Evolutionary conservation across 2,113 vertebrate genomes (phyloP).

Genomic region (Ictalurus furcatus): DNA sequence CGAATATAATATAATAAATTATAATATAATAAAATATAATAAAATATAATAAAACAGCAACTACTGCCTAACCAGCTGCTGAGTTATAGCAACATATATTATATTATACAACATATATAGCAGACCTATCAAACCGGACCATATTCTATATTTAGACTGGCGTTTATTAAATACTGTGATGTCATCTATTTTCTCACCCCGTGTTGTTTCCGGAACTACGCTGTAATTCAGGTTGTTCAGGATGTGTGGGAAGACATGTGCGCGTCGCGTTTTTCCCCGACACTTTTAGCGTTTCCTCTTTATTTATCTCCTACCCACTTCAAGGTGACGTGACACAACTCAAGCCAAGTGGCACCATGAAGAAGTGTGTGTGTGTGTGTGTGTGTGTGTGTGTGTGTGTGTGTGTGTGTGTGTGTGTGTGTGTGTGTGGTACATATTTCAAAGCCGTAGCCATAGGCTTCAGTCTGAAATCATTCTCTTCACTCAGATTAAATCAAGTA

Average conservation of each 20-base stretch:
- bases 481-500: constrained; percentile 30
- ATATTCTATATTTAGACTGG: not conserved
- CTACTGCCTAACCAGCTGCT: no score
- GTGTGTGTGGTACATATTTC: not conserved
- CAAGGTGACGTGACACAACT: constrained; percentile 15
- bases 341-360: not conserved
- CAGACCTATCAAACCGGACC: not conserved
- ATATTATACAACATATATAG: no score
- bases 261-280: no score
- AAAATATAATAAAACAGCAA: no score
- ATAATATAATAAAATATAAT: no score
- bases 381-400: constrained; percentile 24
- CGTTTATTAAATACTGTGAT: not conserved
- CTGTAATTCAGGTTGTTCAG: not conserved
- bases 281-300: not conserved
- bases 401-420: constrained; percentile 7
- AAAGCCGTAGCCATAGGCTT: constrained; percentile 3
- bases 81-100: not conserved
- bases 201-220: not conserved
- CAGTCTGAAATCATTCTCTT: constrained; percentile 28
- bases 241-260: not conserved
- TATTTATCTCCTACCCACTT: constrained; percentile 12
- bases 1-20: no score
- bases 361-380: not conserved
- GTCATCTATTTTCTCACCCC: not conserved